Conservation (phyloP, 2,113 vertebrate genomes). For the Petrocephalus microphthalmus region DNA sequence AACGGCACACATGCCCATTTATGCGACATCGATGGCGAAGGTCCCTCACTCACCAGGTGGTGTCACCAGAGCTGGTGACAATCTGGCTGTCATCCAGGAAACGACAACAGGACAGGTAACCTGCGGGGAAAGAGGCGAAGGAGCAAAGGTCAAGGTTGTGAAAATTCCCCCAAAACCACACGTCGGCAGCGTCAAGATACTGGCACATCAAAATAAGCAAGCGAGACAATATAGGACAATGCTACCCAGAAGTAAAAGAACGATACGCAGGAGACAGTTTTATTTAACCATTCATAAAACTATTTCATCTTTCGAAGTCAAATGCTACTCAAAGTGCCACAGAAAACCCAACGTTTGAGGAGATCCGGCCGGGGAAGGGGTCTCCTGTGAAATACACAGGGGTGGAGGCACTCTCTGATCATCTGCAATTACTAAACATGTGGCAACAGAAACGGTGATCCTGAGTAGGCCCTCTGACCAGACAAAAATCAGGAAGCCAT, state of each 20-base stretch:
- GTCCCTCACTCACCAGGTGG: constrained; percentile 81
- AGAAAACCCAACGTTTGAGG: not conserved
- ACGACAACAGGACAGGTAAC: constrained; percentile 97
- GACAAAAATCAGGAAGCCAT: not conserved
- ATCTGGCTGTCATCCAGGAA: constrained; percentile 99
- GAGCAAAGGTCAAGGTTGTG: not conserved
- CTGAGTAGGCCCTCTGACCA: not conserved
- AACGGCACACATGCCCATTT: not conserved
- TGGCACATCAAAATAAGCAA: not conserved
- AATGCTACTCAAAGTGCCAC: not conserved
- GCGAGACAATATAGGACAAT: not conserved
- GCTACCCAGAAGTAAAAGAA: not conserved
- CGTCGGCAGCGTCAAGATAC: not conserved
- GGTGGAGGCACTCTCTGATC: not conserved
- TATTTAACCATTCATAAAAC: not conserved
- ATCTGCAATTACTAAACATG: not conserved
- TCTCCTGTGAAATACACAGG: not conserved
- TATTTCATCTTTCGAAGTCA: not conserved
- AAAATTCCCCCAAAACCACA: not conserved
- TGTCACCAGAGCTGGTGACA: constrained; percentile 97
- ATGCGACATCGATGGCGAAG: constrained; percentile 25
- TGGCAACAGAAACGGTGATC: not conserved
- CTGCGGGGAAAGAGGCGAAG: constrained; percentile 54
- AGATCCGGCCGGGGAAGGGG: not conserved
- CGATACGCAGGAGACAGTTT: not conserved